phyloP scores from a whole-genome alignment of 2,888 invertebrate genomes.

The Esperia sulphurella region DNA sequence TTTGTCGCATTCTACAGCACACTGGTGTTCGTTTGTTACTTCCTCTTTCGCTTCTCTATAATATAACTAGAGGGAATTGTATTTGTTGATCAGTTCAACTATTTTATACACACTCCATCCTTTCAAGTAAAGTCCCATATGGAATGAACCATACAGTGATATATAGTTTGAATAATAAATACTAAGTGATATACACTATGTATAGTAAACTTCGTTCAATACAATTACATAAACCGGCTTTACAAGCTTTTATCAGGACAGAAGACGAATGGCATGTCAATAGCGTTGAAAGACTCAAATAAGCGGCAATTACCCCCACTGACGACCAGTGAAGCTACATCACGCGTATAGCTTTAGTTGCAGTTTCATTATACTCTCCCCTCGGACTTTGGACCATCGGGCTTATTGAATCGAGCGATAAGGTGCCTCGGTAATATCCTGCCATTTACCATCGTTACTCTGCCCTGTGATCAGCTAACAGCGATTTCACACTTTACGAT shows the following conservation, averaged over 20 bases:
- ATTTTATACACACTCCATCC: too few relatives aligned
- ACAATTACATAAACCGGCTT: not conserved
- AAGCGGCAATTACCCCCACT: conserved; percentile 65
- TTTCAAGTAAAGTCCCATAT: too few relatives aligned
- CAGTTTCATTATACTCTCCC: conserved; percentile 72
- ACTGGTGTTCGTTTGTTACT: too few relatives aligned
- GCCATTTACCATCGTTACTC: conserved; percentile 65
- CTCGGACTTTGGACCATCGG: conserved; percentile 31
- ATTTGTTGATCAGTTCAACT: too few relatives aligned
- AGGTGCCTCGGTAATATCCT: conserved; percentile 74
- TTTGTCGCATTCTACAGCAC: too few relatives aligned
- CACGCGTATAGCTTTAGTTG: conserved; percentile 54
- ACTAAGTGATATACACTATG: too few relatives aligned
- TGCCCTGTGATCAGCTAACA: conserved; percentile 45
- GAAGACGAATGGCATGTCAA: conserved; percentile 14
- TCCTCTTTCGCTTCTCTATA: too few relatives aligned
- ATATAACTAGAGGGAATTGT: too few relatives aligned
- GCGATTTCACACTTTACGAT: too few relatives aligned
- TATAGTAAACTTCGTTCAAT: not conserved
- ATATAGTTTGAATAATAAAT: too few relatives aligned
- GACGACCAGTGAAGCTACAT: conserved; percentile 44
- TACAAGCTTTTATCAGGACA: not conserved
- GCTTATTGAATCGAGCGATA: conserved; percentile 76
- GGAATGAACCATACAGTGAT: too few relatives aligned
- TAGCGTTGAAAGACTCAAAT: conserved; percentile 42